Evolutionary conservation across 2,888 invertebrate species (phyloP), one percentile per base, ranked within the genome.

Genomic region (Diaphora mendica): DNA sequence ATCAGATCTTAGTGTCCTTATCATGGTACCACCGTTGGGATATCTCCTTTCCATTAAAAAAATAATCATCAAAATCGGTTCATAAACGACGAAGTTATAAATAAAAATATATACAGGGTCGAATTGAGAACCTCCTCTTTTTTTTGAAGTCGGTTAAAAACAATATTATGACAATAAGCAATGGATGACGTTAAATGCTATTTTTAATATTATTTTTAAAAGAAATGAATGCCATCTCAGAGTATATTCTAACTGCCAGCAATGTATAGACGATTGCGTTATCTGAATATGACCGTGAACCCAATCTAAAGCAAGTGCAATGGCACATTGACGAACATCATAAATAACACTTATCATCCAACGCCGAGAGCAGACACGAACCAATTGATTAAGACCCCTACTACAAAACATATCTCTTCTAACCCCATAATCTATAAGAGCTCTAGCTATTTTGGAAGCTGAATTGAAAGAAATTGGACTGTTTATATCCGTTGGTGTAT

Each of bases 271-370:
- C 77, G 82, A 78, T 81, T 81, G 80, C 75, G 77, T 85, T 87
- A 89, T 89, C 87, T 83, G 71, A 67, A 65, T 72, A 75, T 88
- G 95, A 89, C 94, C 94, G 82, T 95, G 94, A 95, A 94, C 94
- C 85, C 92, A 92, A 93, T 94, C 88, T 90, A 87, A 88, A 86
- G 80, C 91, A 91, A 94, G 94, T 93, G 93, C 95, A 94, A 92
- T 91, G 92, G 90, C 92, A 93, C 91, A 91, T 90, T 91, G 91
- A 87, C 87, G 84, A 89, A 87, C 83, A 87, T 90, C 90, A 94
- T 94, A 94, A 94, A 94, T 94, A 90, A 92, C 91, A 94, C 91
- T 94, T 94, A 94, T 93, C 92, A 90, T 88, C 86, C 87, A 82
- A 76, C 85, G 80, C 85, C 84, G 88, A 86, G 86, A 88, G 83